Evolutionary conservation across 2,797 vertebrate species (phyloP).

Genomic region (Channallabes apus): DNA sequence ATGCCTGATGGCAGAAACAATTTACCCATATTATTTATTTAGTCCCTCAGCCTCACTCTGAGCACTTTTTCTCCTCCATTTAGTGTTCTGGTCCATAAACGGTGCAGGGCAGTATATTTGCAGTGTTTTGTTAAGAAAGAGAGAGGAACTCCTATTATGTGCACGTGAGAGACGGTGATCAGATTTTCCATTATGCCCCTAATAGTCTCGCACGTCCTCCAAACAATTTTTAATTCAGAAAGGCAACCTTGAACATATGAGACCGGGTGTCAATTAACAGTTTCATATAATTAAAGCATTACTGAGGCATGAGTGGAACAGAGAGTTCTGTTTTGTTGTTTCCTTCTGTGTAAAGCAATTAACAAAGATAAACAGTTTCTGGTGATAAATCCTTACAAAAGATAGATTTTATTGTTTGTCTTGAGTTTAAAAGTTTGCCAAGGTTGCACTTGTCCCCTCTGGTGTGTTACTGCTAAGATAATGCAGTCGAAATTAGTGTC

Average conservation of each 20-base stretch:
- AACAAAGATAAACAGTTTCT: not conserved
- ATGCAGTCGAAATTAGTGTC: conserved; percentile 36
- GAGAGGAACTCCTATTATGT: not conserved
- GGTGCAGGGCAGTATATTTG: conserved; percentile 1
- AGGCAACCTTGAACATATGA: conserved; percentile 34
- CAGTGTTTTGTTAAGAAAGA: conserved; percentile 34
- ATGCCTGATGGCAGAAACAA: conserved; percentile 10
- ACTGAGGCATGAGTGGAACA: conserved; percentile 4
- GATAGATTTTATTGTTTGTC: no score
- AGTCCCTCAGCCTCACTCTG: conserved; percentile 34
- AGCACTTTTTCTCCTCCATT: conserved; percentile 33
- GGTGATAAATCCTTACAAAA: not conserved
- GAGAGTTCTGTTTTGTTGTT: not conserved
- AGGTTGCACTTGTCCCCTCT: not conserved
- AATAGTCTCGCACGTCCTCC: conserved; percentile 32
- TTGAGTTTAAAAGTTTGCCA: not conserved
- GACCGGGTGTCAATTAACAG: conserved; percentile 38
- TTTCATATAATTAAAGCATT: conserved; percentile 5
- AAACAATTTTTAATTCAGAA: conserved; percentile 40
- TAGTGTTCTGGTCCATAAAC: conserved; percentile 40
- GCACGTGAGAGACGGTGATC: not conserved
- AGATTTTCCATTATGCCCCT: conserved; percentile 33
- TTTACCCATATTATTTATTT: conserved; percentile 53
- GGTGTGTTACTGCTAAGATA: conserved; percentile 37
- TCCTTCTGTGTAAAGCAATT: not conserved